A percentile compares a stretch with the other conserved stretches of the same genome.
Conservation (phyloP, 2,113 vertebrate genomes). For the Gadus macrocephalus region DNA sequence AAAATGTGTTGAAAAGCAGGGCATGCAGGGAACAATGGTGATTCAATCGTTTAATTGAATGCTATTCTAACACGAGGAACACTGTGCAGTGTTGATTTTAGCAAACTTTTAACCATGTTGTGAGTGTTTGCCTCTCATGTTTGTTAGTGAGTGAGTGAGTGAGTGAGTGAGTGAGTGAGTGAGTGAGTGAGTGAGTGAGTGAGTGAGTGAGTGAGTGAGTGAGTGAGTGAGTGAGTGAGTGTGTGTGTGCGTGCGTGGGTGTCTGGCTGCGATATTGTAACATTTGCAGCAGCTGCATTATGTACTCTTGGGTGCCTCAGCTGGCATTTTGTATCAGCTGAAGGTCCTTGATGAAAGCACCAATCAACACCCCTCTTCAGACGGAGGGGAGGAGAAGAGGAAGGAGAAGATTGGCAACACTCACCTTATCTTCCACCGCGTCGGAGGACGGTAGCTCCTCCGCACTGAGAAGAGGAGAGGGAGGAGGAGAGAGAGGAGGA, state of each 20-base stretch:
- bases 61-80: too few relatives aligned
- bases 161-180: conserved; percentile 1
- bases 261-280: background rate
- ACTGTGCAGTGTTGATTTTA: background rate
- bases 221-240: background rate
- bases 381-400: too few relatives aligned
- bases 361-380: too few relatives aligned
- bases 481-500: background rate
- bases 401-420: background rate
- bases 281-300: too few relatives aligned
- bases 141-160: background rate
- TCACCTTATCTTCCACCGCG: conserved; percentile 73
- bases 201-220: background rate
- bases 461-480: conserved; percentile 47
- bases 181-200: background rate
- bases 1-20: background rate
- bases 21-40: background rate
- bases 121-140: background rate
- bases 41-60: too few relatives aligned
- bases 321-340: too few relatives aligned
- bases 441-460: conserved; percentile 71
- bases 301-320: too few relatives aligned
- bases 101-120: background rate
- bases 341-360: too few relatives aligned
- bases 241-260: background rate